Evolutionary conservation across 2,113 vertebrate species (phyloP).

Genomic region (Pungitius pungitius): DNA sequence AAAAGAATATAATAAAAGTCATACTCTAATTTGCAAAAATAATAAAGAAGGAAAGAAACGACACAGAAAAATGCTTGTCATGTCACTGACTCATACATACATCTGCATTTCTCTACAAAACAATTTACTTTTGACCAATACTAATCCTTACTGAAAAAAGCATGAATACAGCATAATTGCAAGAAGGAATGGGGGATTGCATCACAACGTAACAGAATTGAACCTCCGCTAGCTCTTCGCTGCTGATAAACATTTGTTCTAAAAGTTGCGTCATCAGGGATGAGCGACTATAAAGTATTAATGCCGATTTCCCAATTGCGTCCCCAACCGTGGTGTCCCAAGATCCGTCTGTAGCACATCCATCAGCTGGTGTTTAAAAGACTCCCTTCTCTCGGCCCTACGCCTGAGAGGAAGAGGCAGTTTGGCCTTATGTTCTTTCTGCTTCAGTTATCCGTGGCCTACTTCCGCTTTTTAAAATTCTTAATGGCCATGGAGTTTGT

Average conservation of each 20-base stretch:
- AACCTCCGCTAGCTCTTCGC: background rate
- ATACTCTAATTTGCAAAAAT: too few species aligned
- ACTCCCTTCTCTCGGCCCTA: slow-evolving; percentile 8
- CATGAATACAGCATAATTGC: background rate
- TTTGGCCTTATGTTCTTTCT: slow-evolving; percentile 44
- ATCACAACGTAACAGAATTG: background rate
- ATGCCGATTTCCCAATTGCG: background rate
- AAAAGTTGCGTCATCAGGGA: background rate
- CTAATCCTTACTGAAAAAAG: background rate
- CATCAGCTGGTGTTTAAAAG: background rate
- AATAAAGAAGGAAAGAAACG: too few species aligned
- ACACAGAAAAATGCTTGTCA: too few species aligned
- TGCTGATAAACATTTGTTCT: background rate
- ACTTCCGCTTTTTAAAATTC: slow-evolving; percentile 62
- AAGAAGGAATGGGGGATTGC: background rate
- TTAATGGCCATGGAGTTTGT: slow-evolving; percentile 58
- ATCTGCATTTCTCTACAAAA: background rate
- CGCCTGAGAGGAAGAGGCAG: slow-evolving; percentile 9
- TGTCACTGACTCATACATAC: too few species aligned
- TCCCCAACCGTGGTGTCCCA: background rate
- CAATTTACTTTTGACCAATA: background rate
- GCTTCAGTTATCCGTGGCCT: slow-evolving; percentile 55
- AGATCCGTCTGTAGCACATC: background rate
- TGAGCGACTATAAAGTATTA: background rate
- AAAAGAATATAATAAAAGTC: too few species aligned